Evolutionary conservation across 2,113 vertebrate genomes (phyloP).

Genomic region (Ptilorrhoa leucosticta): DNA sequence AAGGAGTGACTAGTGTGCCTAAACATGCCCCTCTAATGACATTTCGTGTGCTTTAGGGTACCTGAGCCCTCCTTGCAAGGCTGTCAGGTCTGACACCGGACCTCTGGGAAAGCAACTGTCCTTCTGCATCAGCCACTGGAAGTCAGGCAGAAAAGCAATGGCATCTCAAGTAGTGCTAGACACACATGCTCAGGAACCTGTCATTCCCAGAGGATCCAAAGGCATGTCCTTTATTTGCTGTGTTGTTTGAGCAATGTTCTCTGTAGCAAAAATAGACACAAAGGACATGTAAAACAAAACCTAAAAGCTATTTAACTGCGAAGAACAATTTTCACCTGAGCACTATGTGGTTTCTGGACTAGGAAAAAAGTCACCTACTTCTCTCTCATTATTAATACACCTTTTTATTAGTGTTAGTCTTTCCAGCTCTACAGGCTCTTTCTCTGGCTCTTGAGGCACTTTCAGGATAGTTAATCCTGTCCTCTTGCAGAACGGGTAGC

Average conservation of each 20-base stretch:
- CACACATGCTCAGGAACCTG: neutral
- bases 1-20: too few species aligned
- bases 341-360: neutral
- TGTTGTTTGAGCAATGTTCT: neutral
- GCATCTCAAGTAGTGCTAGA: neutral
- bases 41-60: neutral
- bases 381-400: neutral
- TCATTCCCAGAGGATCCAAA: neutral
- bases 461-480: neutral
- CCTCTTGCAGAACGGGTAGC: neutral
- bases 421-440: neutral
- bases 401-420: neutral
- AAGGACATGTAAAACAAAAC: neutral
- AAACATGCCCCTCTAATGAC: neutral
- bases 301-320: neutral
- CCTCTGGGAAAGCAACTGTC: neutral
- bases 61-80: neutral
- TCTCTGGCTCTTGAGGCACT: neutral
- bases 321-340: neutral
- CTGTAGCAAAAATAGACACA: constrained; percentile 5
- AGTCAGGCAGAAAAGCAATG: neutral
- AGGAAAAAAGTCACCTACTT: neutral
- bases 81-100: neutral
- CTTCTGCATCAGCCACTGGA: neutral
- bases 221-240: neutral